Evolutionary conservation across 1,140 invertebrate genomes (phyloP).

Genomic region (Acromyrmex heyeri): DNA sequence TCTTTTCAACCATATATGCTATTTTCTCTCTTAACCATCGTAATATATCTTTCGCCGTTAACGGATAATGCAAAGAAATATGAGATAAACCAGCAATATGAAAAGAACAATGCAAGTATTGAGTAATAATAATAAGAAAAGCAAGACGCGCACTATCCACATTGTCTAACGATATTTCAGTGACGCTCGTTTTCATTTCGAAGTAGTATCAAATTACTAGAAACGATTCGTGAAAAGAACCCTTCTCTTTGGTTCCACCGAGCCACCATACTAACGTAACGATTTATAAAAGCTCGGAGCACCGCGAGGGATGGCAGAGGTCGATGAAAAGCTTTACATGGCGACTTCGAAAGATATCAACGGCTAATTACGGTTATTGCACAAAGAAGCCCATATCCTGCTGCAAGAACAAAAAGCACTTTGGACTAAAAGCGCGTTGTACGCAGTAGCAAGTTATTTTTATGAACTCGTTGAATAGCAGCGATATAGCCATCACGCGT

Average conservation of each 20-base stretch:
- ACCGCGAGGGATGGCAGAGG: neutral
- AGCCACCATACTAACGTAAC: neutral
- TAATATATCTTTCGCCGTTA: neutral
- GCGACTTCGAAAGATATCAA: conserved; percentile 66
- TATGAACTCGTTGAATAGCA: conserved; percentile 59
- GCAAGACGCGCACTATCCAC: neutral
- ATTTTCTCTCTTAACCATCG: neutral
- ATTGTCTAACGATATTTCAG: conserved; percentile 33
- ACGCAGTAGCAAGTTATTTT: conserved; percentile 69
- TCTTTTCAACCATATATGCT: neutral
- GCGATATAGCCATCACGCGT: conserved; percentile 26
- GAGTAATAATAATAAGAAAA: conserved; percentile 23
- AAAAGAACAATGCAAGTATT: conserved; percentile 29
- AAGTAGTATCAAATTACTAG: conserved; percentile 49
- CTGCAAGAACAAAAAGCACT: conserved; percentile 71
- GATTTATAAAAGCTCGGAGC: conserved; percentile 49
- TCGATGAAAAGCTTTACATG: conserved; percentile 67
- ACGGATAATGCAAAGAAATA: conserved; percentile 14
- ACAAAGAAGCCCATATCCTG: conserved; percentile 73
- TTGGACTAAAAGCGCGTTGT: conserved; percentile 70
- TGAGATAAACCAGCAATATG: neutral
- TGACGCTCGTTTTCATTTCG: conserved; percentile 33
- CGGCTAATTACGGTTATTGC: conserved; percentile 61
- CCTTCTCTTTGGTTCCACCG: neutral
- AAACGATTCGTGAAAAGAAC: conserved; percentile 25